Evolutionary conservation across 2,888 invertebrate genomes (phyloP).

Genomic region (Anaspis maculata): DNA sequence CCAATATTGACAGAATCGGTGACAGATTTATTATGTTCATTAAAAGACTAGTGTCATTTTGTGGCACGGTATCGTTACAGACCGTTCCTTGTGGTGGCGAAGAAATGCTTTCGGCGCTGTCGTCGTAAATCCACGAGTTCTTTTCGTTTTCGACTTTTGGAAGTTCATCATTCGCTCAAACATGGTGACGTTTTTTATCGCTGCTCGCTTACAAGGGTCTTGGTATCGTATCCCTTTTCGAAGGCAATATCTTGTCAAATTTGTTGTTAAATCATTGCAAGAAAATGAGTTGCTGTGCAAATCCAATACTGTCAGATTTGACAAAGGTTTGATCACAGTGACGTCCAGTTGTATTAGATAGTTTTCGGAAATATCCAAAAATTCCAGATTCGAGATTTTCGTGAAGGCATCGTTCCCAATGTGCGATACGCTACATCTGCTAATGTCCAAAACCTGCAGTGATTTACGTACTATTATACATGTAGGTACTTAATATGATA

Average conservation of each 20-base stretch:
- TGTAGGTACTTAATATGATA: not conserved
- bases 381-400: constrained; percentile 48
- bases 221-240: constrained; percentile 42
- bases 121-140: constrained; percentile 39
- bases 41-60: constrained; percentile 14
- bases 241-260: constrained; percentile 42
- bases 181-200: constrained; percentile 37
- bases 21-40: constrained; percentile 18
- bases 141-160: constrained; percentile 29
- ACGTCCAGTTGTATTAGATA: constrained; percentile 48
- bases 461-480: not conserved
- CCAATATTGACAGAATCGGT: constrained; percentile 14
- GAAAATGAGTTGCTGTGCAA: constrained; percentile 50
- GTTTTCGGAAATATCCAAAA: constrained; percentile 54
- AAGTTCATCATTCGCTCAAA: constrained; percentile 50
- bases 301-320: constrained; percentile 46
- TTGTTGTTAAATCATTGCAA: constrained; percentile 45
- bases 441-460: constrained; percentile 50
- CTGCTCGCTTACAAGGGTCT: constrained; percentile 30
- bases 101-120: too few species aligned
- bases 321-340: constrained; percentile 44
- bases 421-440: constrained; percentile 50
- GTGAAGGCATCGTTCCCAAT: constrained; percentile 45
- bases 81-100: constrained; percentile 18
- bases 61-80: constrained; percentile 3